Evolutionary conservation across 2,797 vertebrate genomes (phyloP), one percentile per base, ranked within the genome.

Genomic region (Sardinella longiceps): DNA sequence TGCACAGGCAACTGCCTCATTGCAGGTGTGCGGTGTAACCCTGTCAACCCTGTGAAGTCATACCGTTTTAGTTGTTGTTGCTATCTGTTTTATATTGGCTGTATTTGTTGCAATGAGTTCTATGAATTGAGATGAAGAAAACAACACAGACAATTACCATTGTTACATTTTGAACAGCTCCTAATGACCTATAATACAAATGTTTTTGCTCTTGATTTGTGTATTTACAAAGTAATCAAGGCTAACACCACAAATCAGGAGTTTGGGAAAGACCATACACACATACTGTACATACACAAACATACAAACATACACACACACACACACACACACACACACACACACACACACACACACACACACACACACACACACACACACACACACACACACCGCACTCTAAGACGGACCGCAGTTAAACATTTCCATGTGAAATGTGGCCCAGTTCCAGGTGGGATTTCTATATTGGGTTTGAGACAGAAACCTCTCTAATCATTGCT

Each of bases 301-400:
- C 14, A 37, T 9, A 37, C 30, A 37, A 30, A 70, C 30, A 70
- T 12, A 33, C 60, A 66, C 25, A 66, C 60, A 66, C 60, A 66
- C 28, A 66, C 25, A 30, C 20, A 25, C 58, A 60, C 60, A 66
- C 53, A 63, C n/a, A 63, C 58, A 63, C 58, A 63, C 58, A 6
- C n/a, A 23, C 56, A 25, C 18, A 60, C 56, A 60, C 18, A 60
- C 56, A 60, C 18, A 60, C 56, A 70, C 14, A 33, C 18, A 20
- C 18, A 53, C 63, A 5, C 10, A 37, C 63, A 70, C 25, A 66
- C n/a, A 28, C 15, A 28, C 60, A 70, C 66, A 70, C 66, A 70
- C 20, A 63, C 58, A 63, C n/a, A 63, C 58, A 63, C 58, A 63
- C n/a, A 63, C 58, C n/a, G n/a, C n/a, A n/a, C n/a, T n/a, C n/a